These are phyloP conservation scores for Metridium senile DNA, from an alignment of 92 coral and sea anemone species.

Conservation along the genomic window DNA sequence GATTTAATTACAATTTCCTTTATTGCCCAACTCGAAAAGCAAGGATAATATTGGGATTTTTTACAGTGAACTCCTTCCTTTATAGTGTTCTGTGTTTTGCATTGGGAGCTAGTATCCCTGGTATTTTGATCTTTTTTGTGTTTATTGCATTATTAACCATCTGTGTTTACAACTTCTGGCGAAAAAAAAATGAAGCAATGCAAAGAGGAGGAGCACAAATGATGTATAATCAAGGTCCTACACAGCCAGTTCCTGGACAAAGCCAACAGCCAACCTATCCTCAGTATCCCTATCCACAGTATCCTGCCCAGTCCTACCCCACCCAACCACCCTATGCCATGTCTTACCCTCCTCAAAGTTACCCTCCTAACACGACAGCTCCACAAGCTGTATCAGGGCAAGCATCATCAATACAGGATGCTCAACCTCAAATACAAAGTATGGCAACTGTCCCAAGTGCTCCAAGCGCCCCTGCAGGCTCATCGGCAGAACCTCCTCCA, in stretches of 20 bases:
- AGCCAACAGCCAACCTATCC: not conserved
- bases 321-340: not conserved
- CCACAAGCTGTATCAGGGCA: not conserved
- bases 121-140: not conserved
- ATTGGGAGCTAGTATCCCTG: not conserved
- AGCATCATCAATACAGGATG: not conserved
- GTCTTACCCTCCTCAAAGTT: not conserved
- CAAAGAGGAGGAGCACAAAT: not conserved
- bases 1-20: not conserved
- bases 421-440: not conserved
- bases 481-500: not conserved
- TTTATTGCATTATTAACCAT: not conserved
- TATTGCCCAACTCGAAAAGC: not conserved
- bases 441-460: not conserved
- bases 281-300: not conserved
- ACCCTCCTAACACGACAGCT: not conserved
- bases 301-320: slow-evolving; percentile 1
- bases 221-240: not conserved
- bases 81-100: not conserved
- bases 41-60: not conserved
- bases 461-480: not conserved
- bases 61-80: not conserved
- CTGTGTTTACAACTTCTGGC: not conserved
- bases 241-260: not conserved
- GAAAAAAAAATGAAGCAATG: not conserved